Evolutionary conservation across 30 jellyfish, hydroid and myxozoan species (phyloP), one percentile per base, ranked within the genome.

Genomic region (Hydractinia echinata): DNA sequence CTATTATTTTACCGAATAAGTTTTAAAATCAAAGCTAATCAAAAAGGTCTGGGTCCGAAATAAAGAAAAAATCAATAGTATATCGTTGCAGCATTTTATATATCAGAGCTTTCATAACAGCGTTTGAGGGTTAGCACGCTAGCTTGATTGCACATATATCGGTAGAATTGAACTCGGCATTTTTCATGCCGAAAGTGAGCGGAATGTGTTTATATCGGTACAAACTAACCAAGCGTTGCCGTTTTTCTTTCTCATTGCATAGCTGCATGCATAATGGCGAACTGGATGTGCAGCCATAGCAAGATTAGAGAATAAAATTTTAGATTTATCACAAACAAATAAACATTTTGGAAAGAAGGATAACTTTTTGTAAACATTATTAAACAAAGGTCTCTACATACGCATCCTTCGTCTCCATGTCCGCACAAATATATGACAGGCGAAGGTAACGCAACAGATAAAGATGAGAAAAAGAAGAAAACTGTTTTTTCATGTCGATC

Each of bases 401-500:
- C 44, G 44, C 44, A 30, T 30, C 44, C 44, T 30, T 30, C 44
- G 44, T 30, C 44, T 30, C 44, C 44, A 30, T 30, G 44, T 30
- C 44, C 44, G 44, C 19, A 64, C 10, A 64, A 13, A 13, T 64
- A 64, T 77, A 77, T 77, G 85, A 77, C 79, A 10, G 73, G 55
- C 54, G 77, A 53, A 77, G 85, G 54, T 60, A 54, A 18, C 53
- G 49, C 16, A 8, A 55, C 55, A 48, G 77, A 53, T 58, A 79
- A 55, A 60, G 77, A 77, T 54, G 55, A 58, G 85, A 77, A 77
- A 77, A 77, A 53, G 85, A 77, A 68, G 51, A 68, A 68, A 11
- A 20, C 60, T 77, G 76, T 77, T 77, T 60, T 18, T 16, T 10
- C 52, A 30, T 30, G 74, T 16, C n/a, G 54, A 51, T 76, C 49